Percentiles rank a stretch among this genome's conserved stretches.
These are phyloP conservation scores for Delphinus delphis DNA, from an alignment of 2,113 vertebrate species.

Conservation along the genomic window DNA sequence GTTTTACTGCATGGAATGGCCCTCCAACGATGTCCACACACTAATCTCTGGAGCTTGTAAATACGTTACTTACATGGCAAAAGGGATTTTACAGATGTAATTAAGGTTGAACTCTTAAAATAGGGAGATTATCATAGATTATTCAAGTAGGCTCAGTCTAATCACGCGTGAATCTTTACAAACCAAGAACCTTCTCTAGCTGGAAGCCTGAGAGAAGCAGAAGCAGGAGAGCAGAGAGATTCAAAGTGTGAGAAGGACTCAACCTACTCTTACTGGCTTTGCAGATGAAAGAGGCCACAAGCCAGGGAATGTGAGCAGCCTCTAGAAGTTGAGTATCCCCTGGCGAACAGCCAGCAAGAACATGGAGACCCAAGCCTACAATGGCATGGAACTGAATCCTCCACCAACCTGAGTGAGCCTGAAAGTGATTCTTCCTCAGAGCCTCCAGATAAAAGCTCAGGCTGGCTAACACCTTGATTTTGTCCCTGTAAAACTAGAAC, in stretches of 20 bases:
- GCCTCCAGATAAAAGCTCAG: background rate
- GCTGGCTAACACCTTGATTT: background rate
- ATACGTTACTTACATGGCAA: background rate
- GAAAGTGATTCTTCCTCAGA: background rate
- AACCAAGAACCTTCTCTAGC: background rate
- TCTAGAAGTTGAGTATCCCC: background rate
- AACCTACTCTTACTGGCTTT: background rate
- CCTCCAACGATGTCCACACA: background rate
- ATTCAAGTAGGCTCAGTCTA: background rate
- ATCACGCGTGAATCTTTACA: background rate
- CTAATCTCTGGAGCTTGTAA: background rate
- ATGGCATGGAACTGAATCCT: background rate
- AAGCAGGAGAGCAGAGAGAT: background rate
- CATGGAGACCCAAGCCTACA: background rate
- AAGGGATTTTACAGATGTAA: background rate
- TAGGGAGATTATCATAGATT: background rate
- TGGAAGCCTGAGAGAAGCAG: background rate
- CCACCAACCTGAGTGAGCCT: background rate
- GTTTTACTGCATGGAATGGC: background rate
- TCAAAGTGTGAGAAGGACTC: background rate
- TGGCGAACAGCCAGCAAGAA: background rate
- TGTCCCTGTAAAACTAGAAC: background rate
- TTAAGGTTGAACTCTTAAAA: background rate
- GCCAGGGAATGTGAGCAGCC: background rate
- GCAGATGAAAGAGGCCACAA: background rate